phyloP scores from a whole-genome alignment of 2,888 invertebrate species.

The Heliconius ismenius region DNA sequence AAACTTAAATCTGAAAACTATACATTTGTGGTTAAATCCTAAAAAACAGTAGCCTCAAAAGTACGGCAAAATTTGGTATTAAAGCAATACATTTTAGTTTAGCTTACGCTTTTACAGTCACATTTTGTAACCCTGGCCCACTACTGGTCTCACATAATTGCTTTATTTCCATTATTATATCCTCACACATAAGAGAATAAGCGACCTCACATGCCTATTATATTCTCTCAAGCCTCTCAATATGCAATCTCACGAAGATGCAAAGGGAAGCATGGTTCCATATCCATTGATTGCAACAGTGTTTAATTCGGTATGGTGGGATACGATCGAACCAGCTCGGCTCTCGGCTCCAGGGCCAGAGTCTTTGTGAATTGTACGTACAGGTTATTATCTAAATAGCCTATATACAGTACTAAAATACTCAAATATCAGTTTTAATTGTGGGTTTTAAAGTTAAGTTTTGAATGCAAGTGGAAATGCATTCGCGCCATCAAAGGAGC shows the following conservation, averaged over 20 bases:
- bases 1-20: too few species aligned
- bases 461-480: conserved; percentile 22
- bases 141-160: background rate
- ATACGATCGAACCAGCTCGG: conserved; percentile 54
- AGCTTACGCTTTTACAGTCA: too few species aligned
- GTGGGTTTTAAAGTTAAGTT: background rate
- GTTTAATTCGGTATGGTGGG: conserved; percentile 43
- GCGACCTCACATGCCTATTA: conserved; percentile 8
- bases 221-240: conserved; percentile 9
- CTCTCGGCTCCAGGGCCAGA: conserved; percentile 49
- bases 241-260: conserved; percentile 19
- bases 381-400: conserved; percentile 34
- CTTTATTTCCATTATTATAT: background rate
- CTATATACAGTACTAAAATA: conserved; percentile 11
- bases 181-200: background rate
- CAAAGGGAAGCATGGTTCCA: conserved; percentile 15
- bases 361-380: conserved; percentile 44
- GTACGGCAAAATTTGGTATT: background rate
- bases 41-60: too few species aligned
- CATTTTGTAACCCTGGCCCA: too few species aligned
- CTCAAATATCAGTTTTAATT: conserved; percentile 15
- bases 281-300: conserved; percentile 40
- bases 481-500: conserved; percentile 32
- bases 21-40: too few species aligned
- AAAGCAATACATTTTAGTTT: background rate